Evolutionary conservation across 2,797 vertebrate genomes (phyloP).

Genomic region (Tapirus indicus): DNA sequence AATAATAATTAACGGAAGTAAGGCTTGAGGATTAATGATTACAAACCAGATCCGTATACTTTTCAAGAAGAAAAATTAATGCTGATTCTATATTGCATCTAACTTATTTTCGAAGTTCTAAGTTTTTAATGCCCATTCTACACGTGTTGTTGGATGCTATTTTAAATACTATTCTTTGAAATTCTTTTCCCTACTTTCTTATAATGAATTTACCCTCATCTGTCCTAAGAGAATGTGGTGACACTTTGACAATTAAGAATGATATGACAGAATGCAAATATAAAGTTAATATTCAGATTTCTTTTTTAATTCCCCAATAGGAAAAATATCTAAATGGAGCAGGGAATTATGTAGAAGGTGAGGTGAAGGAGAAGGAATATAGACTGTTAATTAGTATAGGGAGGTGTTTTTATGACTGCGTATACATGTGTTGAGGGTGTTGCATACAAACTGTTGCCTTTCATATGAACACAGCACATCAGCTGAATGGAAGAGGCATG

Average conservation of each 20-base stretch:
- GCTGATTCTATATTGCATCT: neutral
- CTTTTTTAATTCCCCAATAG: neutral
- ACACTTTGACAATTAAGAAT: neutral
- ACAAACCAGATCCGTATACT: neutral
- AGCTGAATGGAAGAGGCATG: neutral
- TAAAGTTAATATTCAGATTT: neutral
- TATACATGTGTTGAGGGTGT: too few relatives aligned
- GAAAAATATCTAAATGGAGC: neutral
- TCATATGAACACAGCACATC: neutral
- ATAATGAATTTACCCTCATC: neutral
- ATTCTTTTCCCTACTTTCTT: neutral
- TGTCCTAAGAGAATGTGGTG: neutral
- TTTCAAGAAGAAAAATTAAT: neutral
- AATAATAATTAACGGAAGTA: neutral
- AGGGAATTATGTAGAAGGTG: neutral
- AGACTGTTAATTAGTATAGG: fast-evolving
- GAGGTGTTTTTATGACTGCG: neutral
- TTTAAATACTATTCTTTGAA: neutral
- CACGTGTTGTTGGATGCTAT: neutral
- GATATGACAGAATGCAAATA: neutral
- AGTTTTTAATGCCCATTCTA: neutral
- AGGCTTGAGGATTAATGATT: neutral
- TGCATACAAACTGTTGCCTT: neutral
- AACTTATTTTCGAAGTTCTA: neutral
- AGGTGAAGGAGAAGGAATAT: neutral